phyloP scores from a whole-genome alignment of 2,797 vertebrate genomes.

The Sebastes oblongus region DNA sequence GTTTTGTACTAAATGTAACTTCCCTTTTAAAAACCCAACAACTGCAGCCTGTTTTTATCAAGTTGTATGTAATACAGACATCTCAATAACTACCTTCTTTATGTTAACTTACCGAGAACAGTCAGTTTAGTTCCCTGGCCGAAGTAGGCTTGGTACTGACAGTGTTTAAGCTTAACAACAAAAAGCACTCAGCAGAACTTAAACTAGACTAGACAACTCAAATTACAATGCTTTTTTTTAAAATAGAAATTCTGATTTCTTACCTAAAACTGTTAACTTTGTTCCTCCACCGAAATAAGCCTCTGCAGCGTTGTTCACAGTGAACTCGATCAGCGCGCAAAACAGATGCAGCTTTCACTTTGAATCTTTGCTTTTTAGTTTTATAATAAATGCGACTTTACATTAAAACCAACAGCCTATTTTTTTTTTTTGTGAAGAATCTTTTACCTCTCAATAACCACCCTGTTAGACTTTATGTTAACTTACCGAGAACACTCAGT shows the following conservation, averaged over 20 bases:
- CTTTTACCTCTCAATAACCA: neutral
- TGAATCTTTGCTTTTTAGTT: neutral
- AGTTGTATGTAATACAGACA: too few relatives aligned
- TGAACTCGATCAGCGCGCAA: neutral
- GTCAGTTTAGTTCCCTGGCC: neutral
- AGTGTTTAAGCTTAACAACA: neutral
- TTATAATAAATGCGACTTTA: neutral
- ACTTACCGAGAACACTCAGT: neutral
- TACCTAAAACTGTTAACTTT: slow-evolving; percentile 44
- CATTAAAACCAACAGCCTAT: too few relatives aligned
- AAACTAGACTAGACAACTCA: neutral
- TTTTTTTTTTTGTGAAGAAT: neutral
- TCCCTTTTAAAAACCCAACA: neutral
- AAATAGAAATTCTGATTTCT: neutral
- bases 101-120: neutral
- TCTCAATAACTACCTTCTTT: neutral
- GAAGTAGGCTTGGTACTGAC: neutral
- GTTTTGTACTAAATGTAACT: neutral
- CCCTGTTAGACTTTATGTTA: neutral
- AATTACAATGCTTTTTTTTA: too few relatives aligned
- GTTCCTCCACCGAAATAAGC: neutral
- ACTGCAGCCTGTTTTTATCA: too few relatives aligned
- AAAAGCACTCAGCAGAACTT: neutral
- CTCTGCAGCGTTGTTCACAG: neutral
- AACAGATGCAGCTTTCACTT: neutral